phyloP scores from a whole-genome alignment of 2,113 vertebrate genomes.

The Miniopterus natalensis region DNA sequence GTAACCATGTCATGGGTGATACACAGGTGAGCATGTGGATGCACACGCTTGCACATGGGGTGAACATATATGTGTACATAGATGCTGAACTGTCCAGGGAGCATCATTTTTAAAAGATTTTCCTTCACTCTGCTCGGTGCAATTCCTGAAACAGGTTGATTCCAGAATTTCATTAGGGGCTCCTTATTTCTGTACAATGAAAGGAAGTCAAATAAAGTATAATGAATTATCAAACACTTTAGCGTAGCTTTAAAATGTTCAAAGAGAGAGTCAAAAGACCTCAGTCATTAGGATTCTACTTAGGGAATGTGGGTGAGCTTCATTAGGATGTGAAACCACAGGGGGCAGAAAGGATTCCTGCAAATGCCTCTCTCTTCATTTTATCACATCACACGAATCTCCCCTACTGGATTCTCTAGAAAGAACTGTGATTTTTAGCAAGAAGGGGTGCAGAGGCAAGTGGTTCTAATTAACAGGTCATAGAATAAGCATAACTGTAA shows the following conservation, averaged over 20 bases:
- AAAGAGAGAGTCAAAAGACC: slow-evolving; percentile 78
- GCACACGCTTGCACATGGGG: background rate
- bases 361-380: slow-evolving; percentile 23
- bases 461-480: background rate
- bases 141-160: slow-evolving; percentile 19
- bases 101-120: background rate
- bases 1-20: background rate
- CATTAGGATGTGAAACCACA: slow-evolving; percentile 79
- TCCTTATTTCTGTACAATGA: slow-evolving; percentile 79
- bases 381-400: background rate
- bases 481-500: background rate
- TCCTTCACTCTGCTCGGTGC: background rate
- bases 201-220: slow-evolving; percentile 81
- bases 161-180: slow-evolving; percentile 55
- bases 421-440: slow-evolving; percentile 26
- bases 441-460: background rate
- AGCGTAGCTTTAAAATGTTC: slow-evolving; percentile 79
- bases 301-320: slow-evolving; percentile 78
- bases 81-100: background rate
- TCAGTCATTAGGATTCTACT: slow-evolving; percentile 80
- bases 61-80: background rate
- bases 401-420: background rate
- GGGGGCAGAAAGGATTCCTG: slow-evolving; percentile 72
- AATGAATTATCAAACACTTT: slow-evolving; percentile 79
- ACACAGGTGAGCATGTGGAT: background rate